A percentile compares a stretch with the other conserved stretches of the same genome.
phyloP scores from a whole-genome alignment of 2,888 invertebrate species.

The Teleogryllus oceanicus region DNA sequence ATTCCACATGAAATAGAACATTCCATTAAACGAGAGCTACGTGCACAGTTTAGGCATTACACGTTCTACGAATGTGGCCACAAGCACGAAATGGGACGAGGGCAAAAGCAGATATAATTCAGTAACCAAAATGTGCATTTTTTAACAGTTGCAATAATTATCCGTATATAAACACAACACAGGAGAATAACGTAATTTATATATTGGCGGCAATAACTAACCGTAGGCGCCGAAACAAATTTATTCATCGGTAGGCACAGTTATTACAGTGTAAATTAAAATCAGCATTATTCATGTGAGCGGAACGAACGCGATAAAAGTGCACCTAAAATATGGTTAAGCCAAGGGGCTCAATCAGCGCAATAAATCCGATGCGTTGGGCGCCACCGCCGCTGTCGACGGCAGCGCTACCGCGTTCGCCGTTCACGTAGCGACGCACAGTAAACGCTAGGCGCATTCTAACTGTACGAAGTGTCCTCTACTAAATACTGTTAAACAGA shows the following conservation, averaged over 20 bases:
- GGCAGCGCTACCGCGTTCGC: background rate
- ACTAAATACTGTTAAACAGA: no score
- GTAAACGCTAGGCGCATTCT: no score
- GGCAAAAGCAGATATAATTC: no score
- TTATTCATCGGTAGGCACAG: background rate
- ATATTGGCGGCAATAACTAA: background rate
- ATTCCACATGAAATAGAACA: no score
- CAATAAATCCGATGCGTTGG: background rate
- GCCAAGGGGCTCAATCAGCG: conserved; percentile 5
- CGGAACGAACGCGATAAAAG: background rate
- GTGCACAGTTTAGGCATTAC: no score
- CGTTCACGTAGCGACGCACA: no score
- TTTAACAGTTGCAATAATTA: background rate
- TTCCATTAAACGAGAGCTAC: no score
- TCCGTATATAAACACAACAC: background rate
- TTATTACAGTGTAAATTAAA: conserved; percentile 2
- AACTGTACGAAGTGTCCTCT: no score
- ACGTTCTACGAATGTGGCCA: no score
- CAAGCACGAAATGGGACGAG: no score
- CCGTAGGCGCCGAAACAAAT: background rate
- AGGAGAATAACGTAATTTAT: background rate
- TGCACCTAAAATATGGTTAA: background rate
- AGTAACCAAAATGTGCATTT: background rate
- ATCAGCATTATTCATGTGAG: background rate
- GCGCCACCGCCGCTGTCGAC: background rate